Percentiles rank a stretch among this genome's conserved stretches.
phyloP scores from a whole-genome alignment of 2,888 invertebrate genomes.

The Xestia xanthographa region DNA sequence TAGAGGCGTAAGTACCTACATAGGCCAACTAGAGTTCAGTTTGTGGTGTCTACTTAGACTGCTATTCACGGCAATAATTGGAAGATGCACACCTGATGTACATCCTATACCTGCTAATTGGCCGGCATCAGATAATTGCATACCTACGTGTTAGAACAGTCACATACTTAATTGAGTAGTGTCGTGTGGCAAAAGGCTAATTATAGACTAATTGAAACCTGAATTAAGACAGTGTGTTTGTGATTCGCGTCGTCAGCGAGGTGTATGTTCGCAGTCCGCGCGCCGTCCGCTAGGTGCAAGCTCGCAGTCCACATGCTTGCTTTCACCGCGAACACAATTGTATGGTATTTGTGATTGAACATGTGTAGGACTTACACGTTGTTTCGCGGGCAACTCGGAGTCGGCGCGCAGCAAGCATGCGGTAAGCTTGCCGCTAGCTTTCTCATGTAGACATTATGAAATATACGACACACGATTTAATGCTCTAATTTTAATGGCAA shows the following conservation, averaged over 20 bases:
- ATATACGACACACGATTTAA: no score
- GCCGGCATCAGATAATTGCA: slow-evolving; percentile 20
- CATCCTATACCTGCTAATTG: slow-evolving; percentile 28
- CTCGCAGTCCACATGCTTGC: no score
- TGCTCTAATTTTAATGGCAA: no score
- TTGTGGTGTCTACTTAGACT: background rate
- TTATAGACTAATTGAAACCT: slow-evolving; percentile 20
- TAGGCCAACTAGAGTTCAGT: background rate
- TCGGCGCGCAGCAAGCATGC: no score
- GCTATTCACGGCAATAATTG: slow-evolving; percentile 23
- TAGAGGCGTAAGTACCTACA: background rate
- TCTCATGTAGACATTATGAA: no score
- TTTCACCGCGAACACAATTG: no score
- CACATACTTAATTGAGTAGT: slow-evolving; percentile 33
- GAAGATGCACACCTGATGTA: slow-evolving; percentile 10
- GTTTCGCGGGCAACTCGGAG: no score
- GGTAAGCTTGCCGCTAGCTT: no score
- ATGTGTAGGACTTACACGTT: no score
- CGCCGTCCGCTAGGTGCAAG: no score
- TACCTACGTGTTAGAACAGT: slow-evolving; percentile 16
- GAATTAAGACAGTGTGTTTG: slow-evolving; percentile 14
- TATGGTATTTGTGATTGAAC: no score
- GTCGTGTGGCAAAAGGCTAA: slow-evolving; percentile 32
- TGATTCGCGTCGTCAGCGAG: background rate
- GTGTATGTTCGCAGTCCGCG: no score